Conservation (phyloP, 1,140 invertebrate genomes). For the Drosophila elegans region DNA sequence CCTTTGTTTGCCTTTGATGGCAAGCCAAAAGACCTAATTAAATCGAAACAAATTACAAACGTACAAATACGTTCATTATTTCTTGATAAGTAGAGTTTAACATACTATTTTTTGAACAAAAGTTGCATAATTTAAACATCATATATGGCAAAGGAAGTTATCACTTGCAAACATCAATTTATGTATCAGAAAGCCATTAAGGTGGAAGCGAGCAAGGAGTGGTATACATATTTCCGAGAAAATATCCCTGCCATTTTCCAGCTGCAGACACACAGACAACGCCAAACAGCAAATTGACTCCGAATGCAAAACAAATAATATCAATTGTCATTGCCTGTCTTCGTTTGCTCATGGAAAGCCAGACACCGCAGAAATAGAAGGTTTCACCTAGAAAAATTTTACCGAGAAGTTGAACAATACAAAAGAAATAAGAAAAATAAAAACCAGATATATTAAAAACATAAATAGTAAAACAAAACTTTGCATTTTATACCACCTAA, state of each 20-base stretch:
- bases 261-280: constrained; percentile 19
- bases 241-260: constrained; percentile 11
- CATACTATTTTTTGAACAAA: too few relatives aligned
- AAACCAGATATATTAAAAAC: background rate
- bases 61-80: background rate
- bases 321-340: constrained; percentile 68
- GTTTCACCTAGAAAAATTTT: constrained; percentile 2
- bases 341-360: constrained; percentile 5
- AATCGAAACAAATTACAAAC: background rate
- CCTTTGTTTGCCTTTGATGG: constrained; percentile 2
- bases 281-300: constrained; percentile 56
- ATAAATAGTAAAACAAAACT: background rate
- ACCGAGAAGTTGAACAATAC: background rate
- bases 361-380: constrained; percentile 1
- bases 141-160: background rate
- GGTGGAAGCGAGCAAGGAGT: background rate
- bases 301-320: constrained; percentile 73
- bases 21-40: constrained; percentile 1
- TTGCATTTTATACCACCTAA: too few relatives aligned
- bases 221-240: background rate
- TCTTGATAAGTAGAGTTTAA: background rate
- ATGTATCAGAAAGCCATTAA: background rate
- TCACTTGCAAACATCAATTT: background rate
- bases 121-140: background rate
- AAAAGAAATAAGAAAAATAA: background rate